Evolutionary conservation across 1,140 invertebrate genomes (phyloP), one percentile per base, ranked within the genome.

Genomic region (Meteorus sp.): DNA sequence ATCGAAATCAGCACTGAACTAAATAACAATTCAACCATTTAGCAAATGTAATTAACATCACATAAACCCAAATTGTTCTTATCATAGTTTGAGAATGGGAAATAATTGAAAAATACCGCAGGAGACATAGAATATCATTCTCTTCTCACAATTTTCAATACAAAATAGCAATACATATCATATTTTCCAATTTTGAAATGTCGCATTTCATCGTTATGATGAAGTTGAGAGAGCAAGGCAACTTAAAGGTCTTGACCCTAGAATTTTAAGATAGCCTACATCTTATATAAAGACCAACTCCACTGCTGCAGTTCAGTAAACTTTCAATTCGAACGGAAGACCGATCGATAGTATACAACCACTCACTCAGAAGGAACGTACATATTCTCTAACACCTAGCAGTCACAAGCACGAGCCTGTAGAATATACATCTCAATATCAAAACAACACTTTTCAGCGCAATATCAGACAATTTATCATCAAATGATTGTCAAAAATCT

Each of bases 201-300:
- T n/a, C n/a, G n/a, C n/a, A n/a, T n/a, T n/a, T n/a, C n/a, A n/a
- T n/a, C n/a, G n/a, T n/a, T n/a, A n/a, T n/a, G n/a, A n/a, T n/a
- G n/a, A n/a, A n/a, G n/a, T n/a, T n/a, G n/a, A n/a, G 13, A 31
- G 15, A 23, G 17, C 5, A 20, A 41, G 5, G 13, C 41, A 41
- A 20, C 47, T 33, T 37, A n/a, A 19, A 62, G 63, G 63, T 62
- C 63, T 29, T 62, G 63, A 62, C 63, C 60, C 58, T 56, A 44
- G 50, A 48, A 35, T 23, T 22, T 7, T 20, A 22, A 62, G 57
- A 62, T 59, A 59, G 37, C 56, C 17, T n/a, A 56, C 9, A 31
- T 45, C 47, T 60, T 67, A 67, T 67, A 67, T 67, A 67, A 67
- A 59, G 48, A 45, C 44, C 9, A 56, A 51, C 39, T 60, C 41